Evolutionary conservation across 2,113 vertebrate species (phyloP).

Genomic region (Apeltes quadracus): DNA sequence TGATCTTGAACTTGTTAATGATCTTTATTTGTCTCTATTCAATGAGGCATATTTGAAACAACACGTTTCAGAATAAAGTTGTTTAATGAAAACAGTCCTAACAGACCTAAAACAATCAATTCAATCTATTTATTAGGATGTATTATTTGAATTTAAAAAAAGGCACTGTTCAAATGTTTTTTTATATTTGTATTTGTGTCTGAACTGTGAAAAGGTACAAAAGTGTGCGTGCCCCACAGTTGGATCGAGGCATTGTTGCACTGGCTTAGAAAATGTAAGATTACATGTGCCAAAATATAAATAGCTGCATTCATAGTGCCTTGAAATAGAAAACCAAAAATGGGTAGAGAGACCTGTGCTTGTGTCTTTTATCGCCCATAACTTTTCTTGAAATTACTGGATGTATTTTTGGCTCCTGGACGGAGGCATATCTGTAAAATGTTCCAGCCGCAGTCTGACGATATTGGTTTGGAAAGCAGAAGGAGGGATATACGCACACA

Average conservation of each 20-base stretch:
- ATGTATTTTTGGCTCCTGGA: slow-evolving; percentile 53
- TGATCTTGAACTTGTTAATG: neutral
- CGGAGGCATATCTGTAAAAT: slow-evolving; percentile 42
- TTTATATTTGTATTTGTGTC: slow-evolving; percentile 16
- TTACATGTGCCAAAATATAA: slow-evolving; percentile 56
- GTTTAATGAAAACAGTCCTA: neutral
- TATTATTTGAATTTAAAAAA: neutral
- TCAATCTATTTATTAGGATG: slow-evolving; percentile 13
- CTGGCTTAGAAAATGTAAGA: slow-evolving; percentile 51
- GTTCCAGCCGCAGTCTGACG: slow-evolving; percentile 11
- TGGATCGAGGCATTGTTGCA: slow-evolving; percentile 30
- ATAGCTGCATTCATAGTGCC: slow-evolving; percentile 60
- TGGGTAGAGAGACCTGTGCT: slow-evolving; percentile 19
- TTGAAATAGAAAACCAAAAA: slow-evolving; percentile 62
- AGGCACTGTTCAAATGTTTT: slow-evolving; percentile 2
- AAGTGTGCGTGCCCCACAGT: slow-evolving; percentile 18
- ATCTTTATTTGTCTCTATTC: neutral
- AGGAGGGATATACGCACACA: slow-evolving; percentile 3
- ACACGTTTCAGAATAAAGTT: neutral
- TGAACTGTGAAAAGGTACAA: slow-evolving; percentile 14
- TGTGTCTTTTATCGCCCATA: slow-evolving; percentile 56
- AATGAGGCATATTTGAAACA: neutral
- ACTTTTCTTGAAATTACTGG: slow-evolving; percentile 55
- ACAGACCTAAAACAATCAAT: too few species aligned
- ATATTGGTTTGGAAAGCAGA: slow-evolving; percentile 14